Conservation (phyloP, 2,797 vertebrate genomes). For the Tokudaia muenninki region DNA sequence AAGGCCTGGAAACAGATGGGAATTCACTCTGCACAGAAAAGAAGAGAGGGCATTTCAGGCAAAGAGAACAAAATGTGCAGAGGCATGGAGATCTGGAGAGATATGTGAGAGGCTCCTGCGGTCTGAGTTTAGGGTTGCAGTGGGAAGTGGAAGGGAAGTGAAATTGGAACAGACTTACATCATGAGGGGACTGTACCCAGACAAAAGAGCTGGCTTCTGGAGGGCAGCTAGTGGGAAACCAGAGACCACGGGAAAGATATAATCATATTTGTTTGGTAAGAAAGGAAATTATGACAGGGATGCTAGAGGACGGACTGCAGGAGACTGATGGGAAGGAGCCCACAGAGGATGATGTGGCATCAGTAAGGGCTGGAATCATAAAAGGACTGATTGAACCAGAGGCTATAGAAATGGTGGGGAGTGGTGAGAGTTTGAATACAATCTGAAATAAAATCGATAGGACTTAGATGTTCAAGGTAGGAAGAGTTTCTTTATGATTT, state of each 20-base stretch:
- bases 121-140: slow-evolving; percentile 73
- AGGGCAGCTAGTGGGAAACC: slow-evolving; percentile 16
- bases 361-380: background rate
- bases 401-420: background rate
- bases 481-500: background rate
- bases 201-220: slow-evolving; percentile 32
- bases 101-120: slow-evolving; percentile 73
- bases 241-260: background rate
- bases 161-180: slow-evolving; percentile 70
- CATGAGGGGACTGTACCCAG: background rate
- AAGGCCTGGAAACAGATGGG: background rate
- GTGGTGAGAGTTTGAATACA: background rate
- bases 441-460: slow-evolving; percentile 6
- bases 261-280: slow-evolving; percentile 65
- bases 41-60: slow-evolving; percentile 77
- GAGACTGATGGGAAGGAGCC: background rate
- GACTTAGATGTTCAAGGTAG: background rate
- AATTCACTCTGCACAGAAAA: slow-evolving; percentile 9
- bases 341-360: background rate
- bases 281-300: slow-evolving; percentile 37
- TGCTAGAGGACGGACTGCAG: background rate
- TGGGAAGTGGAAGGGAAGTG: slow-evolving; percentile 75
- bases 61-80: slow-evolving; percentile 77
- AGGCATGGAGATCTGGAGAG: slow-evolving; percentile 71
- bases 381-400: background rate